These are phyloP conservation scores for Rhombomys opimus DNA, from an alignment of 2,113 vertebrate genomes.

Conservation along the genomic window DNA sequence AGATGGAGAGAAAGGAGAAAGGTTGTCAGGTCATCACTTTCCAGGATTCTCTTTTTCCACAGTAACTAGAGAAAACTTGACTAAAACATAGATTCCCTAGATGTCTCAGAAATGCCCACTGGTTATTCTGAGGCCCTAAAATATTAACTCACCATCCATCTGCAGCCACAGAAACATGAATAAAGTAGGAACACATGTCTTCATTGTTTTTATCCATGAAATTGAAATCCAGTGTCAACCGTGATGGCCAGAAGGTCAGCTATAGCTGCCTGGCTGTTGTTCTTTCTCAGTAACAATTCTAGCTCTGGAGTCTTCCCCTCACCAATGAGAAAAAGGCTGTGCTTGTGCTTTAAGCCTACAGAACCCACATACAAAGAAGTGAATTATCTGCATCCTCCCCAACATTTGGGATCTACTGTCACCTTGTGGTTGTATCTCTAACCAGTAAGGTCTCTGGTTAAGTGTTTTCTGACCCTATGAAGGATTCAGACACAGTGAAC, in stretches of 20 bases:
- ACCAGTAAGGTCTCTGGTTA: no score
- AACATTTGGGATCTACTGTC: neutral
- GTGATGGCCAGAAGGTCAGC: no score
- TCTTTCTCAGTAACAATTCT: neutral
- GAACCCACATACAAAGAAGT: neutral
- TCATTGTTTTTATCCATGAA: no score
- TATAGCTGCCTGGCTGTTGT: rapidly evolving
- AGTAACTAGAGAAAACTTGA: neutral
- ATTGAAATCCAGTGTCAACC: no score
- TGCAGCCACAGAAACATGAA: neutral
- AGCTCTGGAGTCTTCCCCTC: neutral
- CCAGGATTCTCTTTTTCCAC: neutral
- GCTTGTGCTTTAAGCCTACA: neutral
- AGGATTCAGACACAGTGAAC: no score
- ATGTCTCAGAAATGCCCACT: neutral
- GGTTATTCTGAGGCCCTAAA: neutral
- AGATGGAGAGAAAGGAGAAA: neutral
- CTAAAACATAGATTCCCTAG: neutral
- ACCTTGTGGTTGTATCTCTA: no score
- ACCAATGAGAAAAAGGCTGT: neutral
- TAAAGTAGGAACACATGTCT: no score
- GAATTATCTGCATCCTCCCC: rapidly evolving
- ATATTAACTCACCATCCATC: conserved; percentile 56
- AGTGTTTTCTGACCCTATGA: no score
- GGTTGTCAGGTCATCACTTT: neutral